Evolutionary conservation across 1,140 invertebrate species (phyloP), one percentile per base, ranked within the genome.

Genomic region (Aphaenogaster ashmeadi): DNA sequence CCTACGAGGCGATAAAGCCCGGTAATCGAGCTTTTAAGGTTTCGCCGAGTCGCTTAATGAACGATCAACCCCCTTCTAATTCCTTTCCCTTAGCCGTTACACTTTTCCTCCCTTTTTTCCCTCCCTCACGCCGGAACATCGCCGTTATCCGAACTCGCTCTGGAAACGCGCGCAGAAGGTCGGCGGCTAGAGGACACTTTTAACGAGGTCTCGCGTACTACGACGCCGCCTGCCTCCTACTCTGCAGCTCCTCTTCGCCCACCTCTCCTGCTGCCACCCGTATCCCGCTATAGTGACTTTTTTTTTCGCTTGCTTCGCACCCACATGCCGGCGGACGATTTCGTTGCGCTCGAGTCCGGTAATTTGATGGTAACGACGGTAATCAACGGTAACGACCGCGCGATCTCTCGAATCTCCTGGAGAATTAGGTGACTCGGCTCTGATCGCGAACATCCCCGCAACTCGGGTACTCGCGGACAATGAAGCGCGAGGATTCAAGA

Each of bases 321-420:
- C n/a, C 78, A 56, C 71, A 71, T 62, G 36, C 50, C 27, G 58
- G 15, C n/a, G 15, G 54, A 86, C 62, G 64, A 83, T 79, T 86
- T 85, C 80, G 74, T 90, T 87, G 66, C 85, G 54, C 84, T 41
- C 71, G 21, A 41, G 47, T 67, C 77, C 74, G 80, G 77, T 91
- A 91, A 91, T 91, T 88, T 60, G 79, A 86, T 58, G 78, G 67
- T 89, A 86, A 91, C 89, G 89, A 86, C 69, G 89, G 75, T 81
- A 91, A 91, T 91, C 86, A 80, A 90, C 69, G 78, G 75, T 88
- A 88, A 90, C 77, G 86, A 88, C 80, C 67, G 33, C 64, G 56
- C 86, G 80, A 88, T 84, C 60, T 62, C 13, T 41, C 54, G 21
- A 56, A 60, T 21, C 56, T 75, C 50, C 5, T 27, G 21, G 13